phyloP scores from a whole-genome alignment of 2,113 vertebrate genomes.

The Pygoscelis antarcticus region DNA sequence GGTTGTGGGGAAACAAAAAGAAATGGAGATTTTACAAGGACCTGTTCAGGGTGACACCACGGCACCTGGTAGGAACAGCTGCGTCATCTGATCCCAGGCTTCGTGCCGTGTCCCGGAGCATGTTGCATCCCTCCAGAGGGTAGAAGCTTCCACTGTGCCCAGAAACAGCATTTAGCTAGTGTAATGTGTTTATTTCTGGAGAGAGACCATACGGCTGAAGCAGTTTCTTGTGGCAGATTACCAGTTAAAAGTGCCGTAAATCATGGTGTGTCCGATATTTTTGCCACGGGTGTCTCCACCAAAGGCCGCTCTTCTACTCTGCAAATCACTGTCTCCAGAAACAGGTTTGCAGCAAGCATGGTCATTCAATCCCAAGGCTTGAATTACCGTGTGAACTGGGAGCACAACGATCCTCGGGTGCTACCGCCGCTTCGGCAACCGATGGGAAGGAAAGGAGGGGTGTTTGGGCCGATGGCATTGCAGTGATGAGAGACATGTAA shows the following conservation, averaged over 20 bases:
- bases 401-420: accelerated
- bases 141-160: not conserved
- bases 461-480: constrained; percentile 13
- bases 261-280: not conserved
- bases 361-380: not conserved
- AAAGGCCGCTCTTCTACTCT: not conserved
- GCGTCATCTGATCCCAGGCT: not conserved
- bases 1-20: not conserved
- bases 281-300: not conserved
- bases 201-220: not conserved
- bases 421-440: not conserved
- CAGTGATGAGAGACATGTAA: constrained; percentile 48
- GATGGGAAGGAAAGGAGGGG: not conserved
- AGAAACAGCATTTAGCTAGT: constrained; percentile 1
- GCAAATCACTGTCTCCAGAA: not conserved
- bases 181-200: constrained; percentile 1
- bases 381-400: accelerated
- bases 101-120: not conserved
- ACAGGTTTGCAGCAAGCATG: not conserved
- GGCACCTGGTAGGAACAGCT: not conserved
- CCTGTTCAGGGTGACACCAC: not conserved
- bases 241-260: not conserved
- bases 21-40: not conserved
- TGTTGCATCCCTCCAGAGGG: not conserved
- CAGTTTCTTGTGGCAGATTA: not conserved